These are phyloP conservation scores for Agrypnia vestita DNA, from an alignment of 1,140 invertebrate species.

Conservation along the genomic window DNA sequence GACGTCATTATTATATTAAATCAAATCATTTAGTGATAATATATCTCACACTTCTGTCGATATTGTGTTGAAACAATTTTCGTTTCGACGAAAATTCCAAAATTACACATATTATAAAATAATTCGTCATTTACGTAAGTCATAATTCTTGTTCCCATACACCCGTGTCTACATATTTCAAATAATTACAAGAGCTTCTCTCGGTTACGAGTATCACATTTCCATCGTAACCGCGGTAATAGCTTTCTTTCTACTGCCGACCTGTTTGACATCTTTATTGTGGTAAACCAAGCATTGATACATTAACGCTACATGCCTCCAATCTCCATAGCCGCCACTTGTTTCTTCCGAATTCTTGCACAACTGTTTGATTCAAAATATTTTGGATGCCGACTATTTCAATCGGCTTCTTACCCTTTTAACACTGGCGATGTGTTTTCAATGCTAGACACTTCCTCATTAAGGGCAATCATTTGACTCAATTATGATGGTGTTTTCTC, in stretches of 20 bases:
- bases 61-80: no score
- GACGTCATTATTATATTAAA: no score
- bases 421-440: no score
- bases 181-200: not conserved
- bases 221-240: slow-evolving; percentile 2
- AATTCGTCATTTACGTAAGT: no score
- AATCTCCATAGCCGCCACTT: no score
- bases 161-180: no score
- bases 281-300: slow-evolving; percentile 3
- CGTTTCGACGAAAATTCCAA: no score
- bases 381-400: not conserved
- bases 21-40: no score
- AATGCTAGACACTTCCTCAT: not conserved
- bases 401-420: not conserved
- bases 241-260: not conserved
- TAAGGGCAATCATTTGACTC: not conserved
- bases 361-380: not conserved
- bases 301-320: not conserved
- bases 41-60: no score
- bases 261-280: slow-evolving; percentile 6
- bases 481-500: not conserved
- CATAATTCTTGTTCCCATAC: no score
- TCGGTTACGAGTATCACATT: not conserved
- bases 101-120: no score
- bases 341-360: not conserved